Conservation (phyloP, 2,888 invertebrate genomes). For the Clunio marinus region DNA sequence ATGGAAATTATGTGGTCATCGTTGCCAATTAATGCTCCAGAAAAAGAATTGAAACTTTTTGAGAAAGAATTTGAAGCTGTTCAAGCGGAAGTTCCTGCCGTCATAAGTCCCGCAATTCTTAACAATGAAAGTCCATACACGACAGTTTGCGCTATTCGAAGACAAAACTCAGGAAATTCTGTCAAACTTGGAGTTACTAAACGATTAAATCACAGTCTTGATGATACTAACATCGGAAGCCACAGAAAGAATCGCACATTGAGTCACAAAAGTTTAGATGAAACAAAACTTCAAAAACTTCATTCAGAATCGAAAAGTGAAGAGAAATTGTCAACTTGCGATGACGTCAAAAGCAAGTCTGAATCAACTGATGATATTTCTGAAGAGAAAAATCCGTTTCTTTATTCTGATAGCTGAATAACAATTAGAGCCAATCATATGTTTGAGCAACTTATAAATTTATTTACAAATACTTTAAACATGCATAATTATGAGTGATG, state of each 20-base stretch:
- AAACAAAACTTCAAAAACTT: slow-evolving; percentile 56
- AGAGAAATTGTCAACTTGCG: neutral
- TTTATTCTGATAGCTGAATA: slow-evolving; percentile 35
- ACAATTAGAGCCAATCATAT: too few species aligned
- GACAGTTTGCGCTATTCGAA: slow-evolving; percentile 80
- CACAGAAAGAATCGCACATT: slow-evolving; percentile 50
- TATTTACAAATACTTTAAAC: too few species aligned
- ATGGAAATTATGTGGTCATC: slow-evolving; percentile 96
- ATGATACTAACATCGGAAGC: slow-evolving; percentile 61
- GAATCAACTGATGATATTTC: slow-evolving; percentile 24
- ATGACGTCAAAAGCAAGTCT: neutral
- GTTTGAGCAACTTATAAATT: too few species aligned
- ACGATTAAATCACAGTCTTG: slow-evolving; percentile 69
- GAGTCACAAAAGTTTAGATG: slow-evolving; percentile 67
- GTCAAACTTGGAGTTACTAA: slow-evolving; percentile 56
- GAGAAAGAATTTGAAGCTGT: slow-evolving; percentile 65
- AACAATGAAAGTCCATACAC: slow-evolving; percentile 73
- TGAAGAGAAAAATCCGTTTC: slow-evolving; percentile 36
- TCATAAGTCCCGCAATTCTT: slow-evolving; percentile 64
- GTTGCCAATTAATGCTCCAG: slow-evolving; percentile 69
- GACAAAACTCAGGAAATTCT: slow-evolving; percentile 64
- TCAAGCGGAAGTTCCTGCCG: slow-evolving; percentile 58
- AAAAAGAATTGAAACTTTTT: slow-evolving; percentile 63
- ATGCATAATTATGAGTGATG: too few species aligned
- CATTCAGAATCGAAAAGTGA: too few species aligned